Conservation (phyloP, 2,113 vertebrate genomes). For the Xiphophorus couchianus region DNA sequence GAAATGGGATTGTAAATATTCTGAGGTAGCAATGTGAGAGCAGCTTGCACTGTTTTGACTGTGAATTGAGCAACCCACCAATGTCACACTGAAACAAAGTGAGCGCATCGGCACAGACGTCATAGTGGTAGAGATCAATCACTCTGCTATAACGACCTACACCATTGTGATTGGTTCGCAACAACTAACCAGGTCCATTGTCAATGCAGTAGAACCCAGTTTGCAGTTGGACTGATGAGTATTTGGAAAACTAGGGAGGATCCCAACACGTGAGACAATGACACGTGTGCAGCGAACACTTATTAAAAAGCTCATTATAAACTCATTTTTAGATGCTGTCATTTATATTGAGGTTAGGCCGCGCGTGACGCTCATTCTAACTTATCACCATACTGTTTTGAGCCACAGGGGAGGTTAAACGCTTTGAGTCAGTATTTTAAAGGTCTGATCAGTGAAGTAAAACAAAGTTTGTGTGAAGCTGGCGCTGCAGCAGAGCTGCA, state of each 20-base stretch:
- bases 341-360: slow-evolving; percentile 24
- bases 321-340: slow-evolving; percentile 22
- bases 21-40: neutral
- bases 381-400: slow-evolving; percentile 25
- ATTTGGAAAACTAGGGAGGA: slow-evolving; percentile 4
- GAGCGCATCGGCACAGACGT: slow-evolving; percentile 10
- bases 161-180: slow-evolving; percentile 31
- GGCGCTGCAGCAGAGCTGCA: neutral
- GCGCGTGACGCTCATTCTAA: slow-evolving; percentile 8
- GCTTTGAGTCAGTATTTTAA: slow-evolving; percentile 33
- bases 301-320: slow-evolving; percentile 15
- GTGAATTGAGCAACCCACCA: neutral
- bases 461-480: slow-evolving; percentile 12
- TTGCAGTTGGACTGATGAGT: slow-evolving; percentile 8
- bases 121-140: slow-evolving; percentile 39
- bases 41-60: neutral
- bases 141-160: neutral
- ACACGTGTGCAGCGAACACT: neutral
- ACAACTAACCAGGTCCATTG: slow-evolving; percentile 15
- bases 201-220: slow-evolving; percentile 24
- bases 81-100: slow-evolving; percentile 25
- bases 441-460: slow-evolving; percentile 16
- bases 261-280: slow-evolving; percentile 22
- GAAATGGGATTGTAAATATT: neutral
- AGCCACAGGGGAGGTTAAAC: neutral